phyloP scores from a whole-genome alignment of 2,888 invertebrate genomes.

The Hydropsyche betteni region DNA sequence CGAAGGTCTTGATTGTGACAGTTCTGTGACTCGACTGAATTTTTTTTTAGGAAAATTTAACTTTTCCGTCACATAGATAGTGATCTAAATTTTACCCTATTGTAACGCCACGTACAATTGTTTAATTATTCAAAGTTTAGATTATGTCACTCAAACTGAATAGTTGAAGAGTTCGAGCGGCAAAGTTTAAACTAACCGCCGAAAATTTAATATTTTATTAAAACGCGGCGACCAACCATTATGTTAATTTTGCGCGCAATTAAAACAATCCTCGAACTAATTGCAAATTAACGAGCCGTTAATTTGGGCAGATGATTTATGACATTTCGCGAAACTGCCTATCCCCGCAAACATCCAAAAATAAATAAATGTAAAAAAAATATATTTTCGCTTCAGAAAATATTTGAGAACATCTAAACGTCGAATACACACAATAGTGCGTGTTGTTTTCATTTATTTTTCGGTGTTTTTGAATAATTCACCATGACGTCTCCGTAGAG shows the following conservation, averaged over 20 bases:
- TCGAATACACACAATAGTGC: too few relatives aligned
- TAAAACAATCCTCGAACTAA: too few relatives aligned
- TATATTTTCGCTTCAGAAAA: too few relatives aligned
- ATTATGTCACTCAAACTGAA: constrained; percentile 12
- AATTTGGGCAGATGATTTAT: too few relatives aligned
- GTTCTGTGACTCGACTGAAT: neutral
- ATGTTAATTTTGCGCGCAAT: too few relatives aligned
- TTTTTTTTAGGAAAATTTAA: neutral
- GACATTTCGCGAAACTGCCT: too few relatives aligned
- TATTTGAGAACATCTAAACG: too few relatives aligned
- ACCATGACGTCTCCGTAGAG: neutral
- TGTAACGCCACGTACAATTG: neutral
- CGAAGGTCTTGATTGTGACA: neutral
- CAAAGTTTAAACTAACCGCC: neutral
- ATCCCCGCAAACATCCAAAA: too few relatives aligned
- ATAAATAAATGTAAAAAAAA: too few relatives aligned
- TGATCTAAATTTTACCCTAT: neutral
- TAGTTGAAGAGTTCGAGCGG: constrained; percentile 3
- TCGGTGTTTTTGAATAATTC: neutral
- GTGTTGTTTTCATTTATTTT: too few relatives aligned
- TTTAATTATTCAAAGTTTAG: constrained; percentile 26
- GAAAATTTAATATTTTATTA: neutral
- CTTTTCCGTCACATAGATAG: neutral
- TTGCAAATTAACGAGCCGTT: too few relatives aligned
- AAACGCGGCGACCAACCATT: too few relatives aligned